These are phyloP conservation scores for Loriculus beryllinus DNA, from an alignment of 2,797 vertebrate genomes.

Conservation along the genomic window DNA sequence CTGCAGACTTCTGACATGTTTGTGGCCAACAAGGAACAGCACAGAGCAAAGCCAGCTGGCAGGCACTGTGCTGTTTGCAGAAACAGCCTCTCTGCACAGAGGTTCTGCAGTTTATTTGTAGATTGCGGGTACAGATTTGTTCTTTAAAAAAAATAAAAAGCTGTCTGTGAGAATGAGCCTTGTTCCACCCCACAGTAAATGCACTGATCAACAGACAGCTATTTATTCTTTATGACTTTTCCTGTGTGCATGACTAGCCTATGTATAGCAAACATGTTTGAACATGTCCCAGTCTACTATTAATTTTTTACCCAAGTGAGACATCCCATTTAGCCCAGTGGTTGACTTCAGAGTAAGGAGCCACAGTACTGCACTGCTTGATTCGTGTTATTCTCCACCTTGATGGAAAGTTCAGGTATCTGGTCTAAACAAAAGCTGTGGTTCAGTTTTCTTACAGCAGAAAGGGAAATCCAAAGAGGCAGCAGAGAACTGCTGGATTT, in stretches of 20 bases:
- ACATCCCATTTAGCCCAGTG: neutral
- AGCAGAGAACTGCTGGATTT: neutral
- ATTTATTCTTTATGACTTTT: conserved; percentile 51
- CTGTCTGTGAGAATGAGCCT: neutral
- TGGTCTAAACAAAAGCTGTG: neutral
- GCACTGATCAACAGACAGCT: neutral
- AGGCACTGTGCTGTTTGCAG: neutral
- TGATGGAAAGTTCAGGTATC: neutral
- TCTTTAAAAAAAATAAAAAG: neutral
- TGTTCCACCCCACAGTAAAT: neutral
- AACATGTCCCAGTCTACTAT: neutral
- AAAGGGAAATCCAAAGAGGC: neutral
- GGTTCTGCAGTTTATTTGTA: conserved; percentile 22
- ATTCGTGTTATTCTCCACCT: neutral
- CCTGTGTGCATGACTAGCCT: conserved; percentile 19
- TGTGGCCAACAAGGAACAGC: neutral
- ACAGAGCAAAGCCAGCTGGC: neutral
- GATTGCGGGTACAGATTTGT: neutral
- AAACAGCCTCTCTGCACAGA: neutral
- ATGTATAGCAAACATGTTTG: conserved; percentile 10
- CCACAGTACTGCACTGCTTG: neutral
- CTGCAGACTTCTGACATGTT: neutral
- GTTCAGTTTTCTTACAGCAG: neutral
- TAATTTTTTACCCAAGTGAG: neutral
- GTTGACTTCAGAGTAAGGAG: neutral